Conservation (phyloP, 35 echinoderm and acorn worm genomes). For the Heliocidaris tuberculata region DNA sequence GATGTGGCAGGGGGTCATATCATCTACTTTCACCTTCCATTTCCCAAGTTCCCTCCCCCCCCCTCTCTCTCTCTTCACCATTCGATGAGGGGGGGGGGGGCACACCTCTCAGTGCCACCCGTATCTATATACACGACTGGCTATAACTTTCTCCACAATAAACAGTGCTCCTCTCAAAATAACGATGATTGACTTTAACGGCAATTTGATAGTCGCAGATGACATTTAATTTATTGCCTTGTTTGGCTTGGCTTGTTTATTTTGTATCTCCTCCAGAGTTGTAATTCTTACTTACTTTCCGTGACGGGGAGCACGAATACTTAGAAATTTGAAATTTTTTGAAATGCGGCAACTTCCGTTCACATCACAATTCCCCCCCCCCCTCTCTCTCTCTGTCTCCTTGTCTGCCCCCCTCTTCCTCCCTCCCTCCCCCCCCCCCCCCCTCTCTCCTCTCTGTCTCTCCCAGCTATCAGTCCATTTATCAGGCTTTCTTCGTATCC, state of each 20-base stretch:
- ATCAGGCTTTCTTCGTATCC: not conserved
- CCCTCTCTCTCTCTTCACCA: too few relatives aligned
- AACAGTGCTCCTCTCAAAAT: not conserved
- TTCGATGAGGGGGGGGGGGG: too few relatives aligned
- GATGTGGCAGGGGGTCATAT: too few relatives aligned
- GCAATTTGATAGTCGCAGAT: not conserved
- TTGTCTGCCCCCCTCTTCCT: too few relatives aligned
- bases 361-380: not conserved
- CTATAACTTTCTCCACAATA: not conserved
- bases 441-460: not conserved
- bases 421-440: not conserved
- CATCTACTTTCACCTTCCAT: too few relatives aligned
- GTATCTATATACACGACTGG: not conserved
- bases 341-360: not conserved
- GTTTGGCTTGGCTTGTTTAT: conserved; percentile 1
- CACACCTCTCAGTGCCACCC: too few relatives aligned
- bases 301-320: not conserved
- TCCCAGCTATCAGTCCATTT: not conserved
- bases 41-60: too few relatives aligned
- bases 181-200: conserved; percentile 31
- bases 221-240: conserved; percentile 25
- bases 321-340: not conserved
- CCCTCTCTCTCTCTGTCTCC: not conserved
- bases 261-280: not conserved
- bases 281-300: not conserved